These are phyloP conservation scores for Isichthys henryi DNA, from an alignment of 2,113 vertebrate species.

Conservation along the genomic window DNA sequence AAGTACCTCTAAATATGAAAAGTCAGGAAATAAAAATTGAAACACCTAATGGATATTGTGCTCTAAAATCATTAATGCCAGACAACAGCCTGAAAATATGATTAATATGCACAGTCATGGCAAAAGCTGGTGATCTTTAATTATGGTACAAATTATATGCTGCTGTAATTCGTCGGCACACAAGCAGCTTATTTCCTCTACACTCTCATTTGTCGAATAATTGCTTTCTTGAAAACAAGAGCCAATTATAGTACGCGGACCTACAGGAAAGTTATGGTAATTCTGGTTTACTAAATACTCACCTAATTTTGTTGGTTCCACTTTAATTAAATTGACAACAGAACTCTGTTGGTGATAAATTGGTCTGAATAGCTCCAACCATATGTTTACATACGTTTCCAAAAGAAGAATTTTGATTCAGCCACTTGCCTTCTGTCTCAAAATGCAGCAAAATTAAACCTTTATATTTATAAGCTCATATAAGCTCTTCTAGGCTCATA, in stretches of 20 bases:
- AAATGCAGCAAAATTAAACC: background rate
- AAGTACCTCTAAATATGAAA: background rate
- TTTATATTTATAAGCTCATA: background rate
- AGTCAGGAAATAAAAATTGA: background rate
- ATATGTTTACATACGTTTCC: background rate
- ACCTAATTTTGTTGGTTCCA: background rate
- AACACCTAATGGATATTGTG: slow-evolving; percentile 20
- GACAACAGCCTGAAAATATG: slow-evolving; percentile 35
- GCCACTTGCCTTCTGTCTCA: background rate
- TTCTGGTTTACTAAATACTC: slow-evolving; percentile 38
- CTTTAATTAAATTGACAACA: background rate
- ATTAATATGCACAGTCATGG: slow-evolving; percentile 39
- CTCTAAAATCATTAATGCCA: slow-evolving; percentile 25
- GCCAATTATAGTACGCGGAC: slow-evolving; percentile 55
- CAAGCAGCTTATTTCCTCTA: slow-evolving; percentile 61
- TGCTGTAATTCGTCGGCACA: slow-evolving; percentile 51
- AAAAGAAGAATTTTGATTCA: background rate
- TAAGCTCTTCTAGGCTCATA: background rate
- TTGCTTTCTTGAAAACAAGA: slow-evolving; percentile 57
- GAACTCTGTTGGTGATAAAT: background rate
- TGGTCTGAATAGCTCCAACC: background rate
- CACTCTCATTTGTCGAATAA: slow-evolving; percentile 56
- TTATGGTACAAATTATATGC: slow-evolving; percentile 51
- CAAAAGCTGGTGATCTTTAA: slow-evolving; percentile 48
- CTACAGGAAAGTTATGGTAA: slow-evolving; percentile 65